Base-by-base conservation (phyloP, 2,888 invertebrate species). In the Drosophila maculinotata region DNA sequence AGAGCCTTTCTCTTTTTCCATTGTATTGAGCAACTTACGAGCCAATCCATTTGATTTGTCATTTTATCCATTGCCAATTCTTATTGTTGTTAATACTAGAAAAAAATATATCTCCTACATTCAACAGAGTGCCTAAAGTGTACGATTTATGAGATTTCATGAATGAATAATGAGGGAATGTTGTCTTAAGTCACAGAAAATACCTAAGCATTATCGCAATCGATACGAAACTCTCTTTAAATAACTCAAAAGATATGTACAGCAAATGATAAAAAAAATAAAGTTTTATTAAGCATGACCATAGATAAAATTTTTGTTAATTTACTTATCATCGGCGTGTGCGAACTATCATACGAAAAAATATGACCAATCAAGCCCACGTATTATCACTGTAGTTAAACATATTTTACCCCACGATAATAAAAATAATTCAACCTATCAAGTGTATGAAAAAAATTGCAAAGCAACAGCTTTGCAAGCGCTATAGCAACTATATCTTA, bases 1-100 rank as follows among this genome's bases (percentile, higher is more conserved):
- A 53, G 30, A 45, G 30, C 54, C 42, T 53, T 44, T 51, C 25
- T n/a, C 12, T 31, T 28, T 23, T 56, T 39, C 15, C 31, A 44
- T 25, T 45, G 26, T 60, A 47, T 72, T 72, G 72, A 72, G 72
- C 72, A 72, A 69, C 41, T 33, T 35, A 30, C 53, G 35, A 42
- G 66, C 49, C 52, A 65, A 69, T 57, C 17, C 51, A 30, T 54
- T 58, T 74, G 75, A 74, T 72, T 72, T 74, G 63, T 69, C 74
- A 52, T 47, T 20, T 20, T 48, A 41, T 41, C 35, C 31, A 47
- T 47, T 45, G 39, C 57, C 48, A 69, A 69, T 48, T 51, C 26
- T n/a, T 38, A 35, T 30, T n/a, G 0, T 39, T 9, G n/a, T 9
- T 9, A 15, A 7, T 26, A n/a, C 26, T 45, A 56, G 51, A 26